Conservation (phyloP, 2,797 vertebrate genomes). For the Hipposideros larvatus region DNA sequence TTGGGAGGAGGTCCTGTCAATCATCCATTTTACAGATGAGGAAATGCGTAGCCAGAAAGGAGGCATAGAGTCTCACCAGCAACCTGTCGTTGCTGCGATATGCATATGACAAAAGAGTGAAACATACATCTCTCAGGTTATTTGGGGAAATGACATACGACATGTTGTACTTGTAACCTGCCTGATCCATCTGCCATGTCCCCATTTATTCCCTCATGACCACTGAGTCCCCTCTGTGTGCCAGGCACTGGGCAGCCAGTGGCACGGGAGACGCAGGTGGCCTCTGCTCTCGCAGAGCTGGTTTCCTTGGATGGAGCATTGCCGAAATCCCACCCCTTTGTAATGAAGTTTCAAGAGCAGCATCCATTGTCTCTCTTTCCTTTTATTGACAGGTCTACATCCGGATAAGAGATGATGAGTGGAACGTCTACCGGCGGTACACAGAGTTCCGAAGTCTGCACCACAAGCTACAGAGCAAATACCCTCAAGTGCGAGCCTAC, state of each 20-base stretch:
- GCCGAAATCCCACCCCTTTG: background rate
- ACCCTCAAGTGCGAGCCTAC: slow-evolving; percentile 94
- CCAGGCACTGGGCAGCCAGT: background rate
- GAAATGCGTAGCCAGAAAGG: background rate
- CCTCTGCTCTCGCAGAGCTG: too few relatives aligned
- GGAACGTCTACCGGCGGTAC: slow-evolving; percentile 98
- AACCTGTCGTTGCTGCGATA: rapidly evolving
- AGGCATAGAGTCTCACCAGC: background rate
- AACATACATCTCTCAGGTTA: background rate
- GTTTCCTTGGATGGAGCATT: background rate
- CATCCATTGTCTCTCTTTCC: background rate
- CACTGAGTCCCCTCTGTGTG: background rate
- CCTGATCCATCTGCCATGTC: background rate
- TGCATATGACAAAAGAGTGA: background rate
- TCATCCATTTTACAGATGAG: background rate
- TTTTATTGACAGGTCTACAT: slow-evolving; percentile 93
- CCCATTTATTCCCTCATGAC: background rate
- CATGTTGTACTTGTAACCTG: rapidly evolving
- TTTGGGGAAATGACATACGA: rapidly evolving
- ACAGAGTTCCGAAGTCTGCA: slow-evolving; percentile 96
- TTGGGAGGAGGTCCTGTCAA: background rate
- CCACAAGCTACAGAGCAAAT: slow-evolving; percentile 93
- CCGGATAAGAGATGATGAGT: slow-evolving; percentile 98
- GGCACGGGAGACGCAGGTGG: rapidly evolving
- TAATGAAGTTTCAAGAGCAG: background rate